Evolutionary conservation across 2,888 invertebrate genomes (phyloP).

Genomic region (Ophonus ardosiacus): DNA sequence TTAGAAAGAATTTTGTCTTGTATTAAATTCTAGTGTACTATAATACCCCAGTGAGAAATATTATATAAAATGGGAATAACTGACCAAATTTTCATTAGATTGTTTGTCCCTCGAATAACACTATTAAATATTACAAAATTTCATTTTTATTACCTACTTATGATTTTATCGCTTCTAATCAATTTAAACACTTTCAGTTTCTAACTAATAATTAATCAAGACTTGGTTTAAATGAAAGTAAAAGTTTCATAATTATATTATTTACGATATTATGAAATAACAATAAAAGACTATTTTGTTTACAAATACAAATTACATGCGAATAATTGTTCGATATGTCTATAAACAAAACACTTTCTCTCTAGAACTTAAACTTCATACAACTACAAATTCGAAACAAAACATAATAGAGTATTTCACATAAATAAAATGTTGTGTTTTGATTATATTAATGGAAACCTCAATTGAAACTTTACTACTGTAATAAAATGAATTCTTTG

Average conservation of each 20-base stretch:
- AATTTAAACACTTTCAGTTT: neutral
- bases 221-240: neutral
- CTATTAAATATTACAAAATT: neutral
- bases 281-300: conserved; percentile 13
- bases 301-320: neutral
- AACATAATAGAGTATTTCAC: too few species aligned
- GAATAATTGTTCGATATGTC: conserved; percentile 6
- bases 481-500: too few species aligned
- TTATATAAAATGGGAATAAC: too few species aligned
- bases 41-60: too few species aligned
- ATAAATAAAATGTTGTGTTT: too few species aligned
- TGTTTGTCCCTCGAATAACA: too few species aligned
- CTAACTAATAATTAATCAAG: conserved; percentile 3
- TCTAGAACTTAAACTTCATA: neutral
- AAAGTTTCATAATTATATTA: conserved; percentile 10
- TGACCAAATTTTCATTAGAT: too few species aligned
- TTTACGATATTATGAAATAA: neutral
- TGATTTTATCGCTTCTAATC: neutral
- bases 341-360: conserved; percentile 20
- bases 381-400: neutral
- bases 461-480: too few species aligned
- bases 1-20: too few species aligned
- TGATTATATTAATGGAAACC: too few species aligned
- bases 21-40: too few species aligned
- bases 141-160: neutral